Conservation (phyloP, 1,140 invertebrate species). For the Drosophila punjabiensis region DNA sequence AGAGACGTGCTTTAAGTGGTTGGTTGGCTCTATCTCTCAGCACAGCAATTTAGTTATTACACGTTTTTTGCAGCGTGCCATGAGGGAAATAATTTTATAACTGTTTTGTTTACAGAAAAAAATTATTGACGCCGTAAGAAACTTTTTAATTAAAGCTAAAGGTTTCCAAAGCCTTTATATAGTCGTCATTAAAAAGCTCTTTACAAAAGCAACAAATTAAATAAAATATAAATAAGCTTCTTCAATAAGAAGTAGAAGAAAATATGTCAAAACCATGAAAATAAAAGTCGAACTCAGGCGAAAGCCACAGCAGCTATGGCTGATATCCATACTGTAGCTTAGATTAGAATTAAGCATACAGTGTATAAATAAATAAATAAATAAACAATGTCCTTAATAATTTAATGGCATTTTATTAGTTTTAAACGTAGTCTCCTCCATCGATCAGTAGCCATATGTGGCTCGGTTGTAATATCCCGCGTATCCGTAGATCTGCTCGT, state of each 20-base stretch:
- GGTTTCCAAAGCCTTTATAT: neutral
- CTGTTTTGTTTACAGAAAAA: neutral
- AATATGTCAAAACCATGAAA: no score
- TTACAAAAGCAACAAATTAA: no score
- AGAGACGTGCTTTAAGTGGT: neutral
- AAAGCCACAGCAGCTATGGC: no score
- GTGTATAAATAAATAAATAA: no score
- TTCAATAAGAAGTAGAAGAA: no score
- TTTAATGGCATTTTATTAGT: conserved; percentile 14
- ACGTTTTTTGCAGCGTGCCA: conserved; percentile 1
- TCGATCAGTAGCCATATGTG: conserved; percentile 61
- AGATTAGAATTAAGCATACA: no score
- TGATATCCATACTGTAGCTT: no score
- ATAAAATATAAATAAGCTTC: no score
- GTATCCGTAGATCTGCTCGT: conserved; percentile 77
- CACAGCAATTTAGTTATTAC: neutral
- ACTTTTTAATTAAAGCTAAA: neutral
- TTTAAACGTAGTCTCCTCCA: neutral
- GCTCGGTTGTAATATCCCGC: conserved; percentile 70
- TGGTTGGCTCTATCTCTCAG: neutral
- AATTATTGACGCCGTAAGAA: neutral
- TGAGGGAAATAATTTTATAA: neutral
- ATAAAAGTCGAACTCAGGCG: no score
- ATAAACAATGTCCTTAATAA: no score
- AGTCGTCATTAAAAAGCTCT: no score